These are phyloP conservation scores for Rhinolophus sinicus DNA, from an alignment of 2,113 vertebrate genomes.

Conservation along the genomic window DNA sequence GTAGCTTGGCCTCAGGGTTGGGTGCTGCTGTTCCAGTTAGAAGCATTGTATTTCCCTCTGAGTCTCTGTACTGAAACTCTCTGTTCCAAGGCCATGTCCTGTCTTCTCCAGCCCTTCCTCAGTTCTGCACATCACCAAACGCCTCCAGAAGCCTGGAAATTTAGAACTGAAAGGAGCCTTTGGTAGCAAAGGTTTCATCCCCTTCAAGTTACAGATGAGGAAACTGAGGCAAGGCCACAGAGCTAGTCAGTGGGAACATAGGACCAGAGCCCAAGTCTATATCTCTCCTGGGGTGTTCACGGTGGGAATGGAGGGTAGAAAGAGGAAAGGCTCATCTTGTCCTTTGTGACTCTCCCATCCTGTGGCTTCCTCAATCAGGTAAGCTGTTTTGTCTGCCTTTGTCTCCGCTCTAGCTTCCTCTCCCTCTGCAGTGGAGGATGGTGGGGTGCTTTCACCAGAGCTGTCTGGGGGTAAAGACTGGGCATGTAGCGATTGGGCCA, in stretches of 20 bases:
- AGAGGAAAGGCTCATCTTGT: background rate
- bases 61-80: background rate
- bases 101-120: background rate
- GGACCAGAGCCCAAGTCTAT: background rate
- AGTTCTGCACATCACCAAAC: background rate
- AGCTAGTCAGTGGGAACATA: background rate
- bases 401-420: background rate
- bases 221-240: background rate
- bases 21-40: background rate
- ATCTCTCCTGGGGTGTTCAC: background rate
- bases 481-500: background rate
- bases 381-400: background rate
- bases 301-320: background rate
- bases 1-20: background rate
- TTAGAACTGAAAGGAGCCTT: background rate
- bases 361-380: background rate
- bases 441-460: background rate
- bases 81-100: background rate
- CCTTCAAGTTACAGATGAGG: background rate
- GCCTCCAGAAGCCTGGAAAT: background rate
- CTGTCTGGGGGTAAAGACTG: background rate
- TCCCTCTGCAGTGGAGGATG: background rate
- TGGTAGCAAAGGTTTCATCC: background rate
- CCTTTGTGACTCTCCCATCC: background rate
- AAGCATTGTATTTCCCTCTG: background rate